Percentiles rank a stretch among this genome's conserved stretches.
Evolutionary conservation across 2,113 vertebrate species (phyloP).

Genomic region (Heloderma charlesbogerti): DNA sequence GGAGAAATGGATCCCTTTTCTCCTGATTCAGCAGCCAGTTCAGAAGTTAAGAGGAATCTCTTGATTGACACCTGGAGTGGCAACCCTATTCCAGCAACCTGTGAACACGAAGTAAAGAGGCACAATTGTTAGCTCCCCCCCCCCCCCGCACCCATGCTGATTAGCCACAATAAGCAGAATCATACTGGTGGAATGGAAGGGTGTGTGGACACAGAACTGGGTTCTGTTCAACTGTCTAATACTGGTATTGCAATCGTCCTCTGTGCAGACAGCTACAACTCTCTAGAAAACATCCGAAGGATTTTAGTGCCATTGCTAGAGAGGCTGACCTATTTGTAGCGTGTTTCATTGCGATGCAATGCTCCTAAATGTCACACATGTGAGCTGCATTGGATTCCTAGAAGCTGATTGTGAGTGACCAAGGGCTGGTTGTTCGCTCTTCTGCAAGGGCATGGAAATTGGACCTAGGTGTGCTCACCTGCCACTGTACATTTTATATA

Average conservation of each 20-base stretch:
- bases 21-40: not conserved
- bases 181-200: not conserved
- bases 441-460: too few species aligned
- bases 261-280: not conserved
- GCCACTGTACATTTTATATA: not conserved
- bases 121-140: not conserved
- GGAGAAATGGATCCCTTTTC: not conserved
- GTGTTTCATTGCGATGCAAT: not conserved
- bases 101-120: not conserved
- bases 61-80: not conserved
- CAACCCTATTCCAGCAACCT: not conserved
- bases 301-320: constrained; percentile 1
- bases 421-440: not conserved
- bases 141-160: not conserved
- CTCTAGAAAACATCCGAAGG: not conserved
- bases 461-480: not conserved
- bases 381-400: not conserved
- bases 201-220: not conserved
- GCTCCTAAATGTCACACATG: not conserved
- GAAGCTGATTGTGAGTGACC: not conserved
- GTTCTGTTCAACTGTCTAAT: not conserved
- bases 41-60: not conserved
- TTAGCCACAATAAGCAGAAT: not conserved
- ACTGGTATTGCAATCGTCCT: not conserved
- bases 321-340: not conserved